These are phyloP conservation scores for Aphis gossypii DNA, from an alignment of 1,140 invertebrate genomes.

Conservation along the genomic window DNA sequence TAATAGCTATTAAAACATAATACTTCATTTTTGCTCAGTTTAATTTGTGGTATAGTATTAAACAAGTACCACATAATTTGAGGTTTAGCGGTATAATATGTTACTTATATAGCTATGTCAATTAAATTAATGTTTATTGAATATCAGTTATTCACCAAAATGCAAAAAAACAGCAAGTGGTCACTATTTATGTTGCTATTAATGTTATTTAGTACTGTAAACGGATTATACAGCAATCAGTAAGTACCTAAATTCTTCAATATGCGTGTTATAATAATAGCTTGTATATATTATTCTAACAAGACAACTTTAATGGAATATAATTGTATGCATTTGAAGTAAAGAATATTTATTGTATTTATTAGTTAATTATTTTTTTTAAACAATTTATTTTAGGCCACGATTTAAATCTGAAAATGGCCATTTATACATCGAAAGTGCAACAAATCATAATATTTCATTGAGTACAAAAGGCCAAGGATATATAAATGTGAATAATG, in stretches of 20 bases:
- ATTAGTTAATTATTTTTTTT: neutral
- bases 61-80: neutral
- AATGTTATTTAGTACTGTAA: neutral
- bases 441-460: constrained; percentile 72
- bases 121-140: neutral
- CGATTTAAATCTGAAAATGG: constrained; percentile 72
- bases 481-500: constrained; percentile 70
- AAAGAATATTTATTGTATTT: neutral
- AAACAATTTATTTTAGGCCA: constrained; percentile 65
- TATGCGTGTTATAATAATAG: neutral
- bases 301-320: neutral
- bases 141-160: neutral
- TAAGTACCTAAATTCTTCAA: neutral
- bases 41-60: neutral
- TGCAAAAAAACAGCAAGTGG: neutral
- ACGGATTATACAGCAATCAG: constrained; percentile 32
- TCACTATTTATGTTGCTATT: neutral
- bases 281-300: neutral
- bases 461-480: constrained; percentile 70
- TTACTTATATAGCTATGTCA: neutral
- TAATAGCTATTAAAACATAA: neutral
- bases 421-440: constrained; percentile 71
- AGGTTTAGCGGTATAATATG: neutral
- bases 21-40: neutral
- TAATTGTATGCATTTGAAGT: neutral